A percentile compares a stretch with the other conserved stretches of the same genome.
Conservation (phyloP, 2,888 invertebrate genomes). For the Zonitis immaculata region DNA sequence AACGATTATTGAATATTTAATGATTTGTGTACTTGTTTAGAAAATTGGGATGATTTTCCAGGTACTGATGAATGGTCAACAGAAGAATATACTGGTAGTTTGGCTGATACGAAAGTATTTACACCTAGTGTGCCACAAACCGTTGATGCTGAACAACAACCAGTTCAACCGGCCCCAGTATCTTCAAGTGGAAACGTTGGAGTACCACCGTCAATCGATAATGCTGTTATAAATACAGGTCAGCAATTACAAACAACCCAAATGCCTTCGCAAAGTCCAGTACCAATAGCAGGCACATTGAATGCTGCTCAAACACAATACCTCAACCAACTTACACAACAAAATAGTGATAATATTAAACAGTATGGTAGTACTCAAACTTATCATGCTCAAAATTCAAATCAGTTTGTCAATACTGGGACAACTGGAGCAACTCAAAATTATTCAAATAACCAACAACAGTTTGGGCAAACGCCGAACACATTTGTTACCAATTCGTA, state of each 20-base stretch:
- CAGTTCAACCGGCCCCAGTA: slow-evolving; percentile 23
- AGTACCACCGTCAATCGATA: slow-evolving; percentile 19
- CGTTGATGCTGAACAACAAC: slow-evolving; percentile 14
- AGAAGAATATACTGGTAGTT: slow-evolving; percentile 92
- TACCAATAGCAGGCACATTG: slow-evolving; percentile 47
- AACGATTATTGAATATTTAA: not conserved
- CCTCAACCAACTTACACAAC: slow-evolving; percentile 56
- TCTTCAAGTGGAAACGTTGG: not conserved
- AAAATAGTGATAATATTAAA: slow-evolving; percentile 44
- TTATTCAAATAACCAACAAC: slow-evolving; percentile 26
- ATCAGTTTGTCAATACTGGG: slow-evolving; percentile 18
- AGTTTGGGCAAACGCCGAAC: slow-evolving; percentile 33
- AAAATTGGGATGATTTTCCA: slow-evolving; percentile 69
- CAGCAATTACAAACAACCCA: slow-evolving; percentile 26
- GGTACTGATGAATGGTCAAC: slow-evolving; percentile 57
- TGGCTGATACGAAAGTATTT: slow-evolving; percentile 91
- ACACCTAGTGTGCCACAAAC: slow-evolving; percentile 60
- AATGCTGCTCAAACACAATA: slow-evolving; percentile 59
- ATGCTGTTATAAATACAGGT: slow-evolving; percentile 20
- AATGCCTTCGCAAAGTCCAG: slow-evolving; percentile 31
- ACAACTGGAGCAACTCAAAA: slow-evolving; percentile 22
- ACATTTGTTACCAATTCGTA: slow-evolving; percentile 34
- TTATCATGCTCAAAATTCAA: slow-evolving; percentile 27
- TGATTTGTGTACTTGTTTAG: slow-evolving; percentile 33
- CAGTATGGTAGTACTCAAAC: slow-evolving; percentile 32